Percentiles rank a stretch among this genome's conserved stretches.
Conservation (phyloP, 2,888 invertebrate species). For the Lycaena phlaeas region DNA sequence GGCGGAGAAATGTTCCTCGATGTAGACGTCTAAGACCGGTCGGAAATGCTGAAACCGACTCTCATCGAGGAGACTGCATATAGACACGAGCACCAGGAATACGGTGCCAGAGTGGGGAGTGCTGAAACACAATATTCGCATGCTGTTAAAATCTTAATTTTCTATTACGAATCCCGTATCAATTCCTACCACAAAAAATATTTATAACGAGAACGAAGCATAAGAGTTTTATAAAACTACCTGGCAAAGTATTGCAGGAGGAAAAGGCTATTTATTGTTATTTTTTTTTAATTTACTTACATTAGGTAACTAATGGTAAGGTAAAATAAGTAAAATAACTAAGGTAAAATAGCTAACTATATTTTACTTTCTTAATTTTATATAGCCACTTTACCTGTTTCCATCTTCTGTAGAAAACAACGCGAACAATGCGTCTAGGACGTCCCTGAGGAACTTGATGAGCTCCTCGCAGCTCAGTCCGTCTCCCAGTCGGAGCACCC, state of each 20-base stretch:
- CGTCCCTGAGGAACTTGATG: slow-evolving; percentile 95
- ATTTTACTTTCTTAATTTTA: too few relatives aligned
- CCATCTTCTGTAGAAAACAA: slow-evolving; percentile 95
- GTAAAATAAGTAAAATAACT: too few relatives aligned
- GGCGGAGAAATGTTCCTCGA: slow-evolving; percentile 94
- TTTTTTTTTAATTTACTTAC: too few relatives aligned
- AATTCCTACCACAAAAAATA: too few relatives aligned
- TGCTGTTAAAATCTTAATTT: too few relatives aligned
- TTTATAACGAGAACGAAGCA: too few relatives aligned
- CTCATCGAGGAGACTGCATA: slow-evolving; percentile 91
- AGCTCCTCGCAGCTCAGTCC: slow-evolving; percentile 90
- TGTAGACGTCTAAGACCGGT: slow-evolving; percentile 94
- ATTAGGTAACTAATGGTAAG: too few relatives aligned
- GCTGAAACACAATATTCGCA: slow-evolving; percentile 56
- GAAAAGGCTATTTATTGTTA: too few relatives aligned
- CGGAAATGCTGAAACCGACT: slow-evolving; percentile 95
- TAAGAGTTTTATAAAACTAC: too few relatives aligned
- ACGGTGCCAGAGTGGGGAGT: slow-evolving; percentile 92
- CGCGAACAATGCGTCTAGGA: slow-evolving; percentile 92
- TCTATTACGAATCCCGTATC: too few relatives aligned
- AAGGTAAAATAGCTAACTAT: too few relatives aligned
- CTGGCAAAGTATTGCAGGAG: too few relatives aligned
- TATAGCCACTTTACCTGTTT: slow-evolving; percentile 75
- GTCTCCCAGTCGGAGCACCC: slow-evolving; percentile 86
- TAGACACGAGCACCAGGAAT: slow-evolving; percentile 92